Base-by-base conservation (phyloP, 2,113 vertebrate species). In the Haemorhous mexicanus region DNA sequence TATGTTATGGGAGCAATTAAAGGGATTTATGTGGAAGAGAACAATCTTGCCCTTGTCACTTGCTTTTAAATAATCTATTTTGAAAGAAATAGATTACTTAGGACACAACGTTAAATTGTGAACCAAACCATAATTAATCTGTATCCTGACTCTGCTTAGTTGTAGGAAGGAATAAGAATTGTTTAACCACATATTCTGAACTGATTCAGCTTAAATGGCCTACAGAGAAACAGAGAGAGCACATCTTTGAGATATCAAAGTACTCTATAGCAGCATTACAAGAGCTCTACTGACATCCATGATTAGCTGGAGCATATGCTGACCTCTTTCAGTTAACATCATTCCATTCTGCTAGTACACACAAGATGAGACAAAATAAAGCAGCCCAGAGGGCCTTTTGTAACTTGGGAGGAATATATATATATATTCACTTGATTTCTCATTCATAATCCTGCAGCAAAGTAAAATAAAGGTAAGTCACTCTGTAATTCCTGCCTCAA, bases 41-140 rank as follows among this genome's bases (percentile, higher is more conserved):
- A 85, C 28, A 89, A 85, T 83, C 69, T 89, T 92, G 53, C 80
- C 52, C 52, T 84, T 94, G 80, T 77, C 89, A 94, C 23, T 85
- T 90, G n/a, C 20, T 44, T 89, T 95, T 76, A 84, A 87, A 94
- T 53, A 93, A 83, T 53, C 53, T 89, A 37, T 87, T 94, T 92
- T 64, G 67, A 88, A 96, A 89, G 47, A 85, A 95, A 93, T 93
- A 78, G 84, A 92, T 92, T 89, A 90, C 64, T 96, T 89, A 59
- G 62, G 70, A 85, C 78, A 87, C 33, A 80, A 82, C 2, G 46
- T 87, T 87, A 92, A 94, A 77, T 80, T 81, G 84, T 76, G 59
- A 94, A 87, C 39, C 23, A 89, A 91, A 87, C 74, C 55, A 84
- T 82, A 89, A 95, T 90, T 96, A 93, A 92, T 87, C 53, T 88